Evolutionary conservation across 2,113 vertebrate species (phyloP).

Genomic region (Pipa parva): DNA sequence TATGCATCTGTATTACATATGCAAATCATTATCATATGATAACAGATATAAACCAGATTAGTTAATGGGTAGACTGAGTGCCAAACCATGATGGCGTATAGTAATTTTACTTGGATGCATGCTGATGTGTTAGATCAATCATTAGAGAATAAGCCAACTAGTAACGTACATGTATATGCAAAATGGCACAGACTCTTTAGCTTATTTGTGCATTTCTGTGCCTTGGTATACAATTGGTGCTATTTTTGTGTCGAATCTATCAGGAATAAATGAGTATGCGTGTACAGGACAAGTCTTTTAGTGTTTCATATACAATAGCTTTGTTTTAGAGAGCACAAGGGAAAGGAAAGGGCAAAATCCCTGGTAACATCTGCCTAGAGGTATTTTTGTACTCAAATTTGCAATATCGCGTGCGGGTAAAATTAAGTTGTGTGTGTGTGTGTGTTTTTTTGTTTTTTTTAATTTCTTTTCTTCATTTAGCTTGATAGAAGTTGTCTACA

Average conservation of each 20-base stretch:
- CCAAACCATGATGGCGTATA: neutral
- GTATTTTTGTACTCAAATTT: no score
- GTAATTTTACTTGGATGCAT: neutral
- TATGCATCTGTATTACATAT: neutral
- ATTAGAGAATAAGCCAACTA: neutral
- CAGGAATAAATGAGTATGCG: neutral
- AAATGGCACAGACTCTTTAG: neutral
- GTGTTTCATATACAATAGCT: no score
- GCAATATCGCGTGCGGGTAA: no score
- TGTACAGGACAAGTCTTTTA: no score
- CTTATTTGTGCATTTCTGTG: neutral
- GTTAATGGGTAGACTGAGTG: neutral
- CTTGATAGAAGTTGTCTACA: no score
- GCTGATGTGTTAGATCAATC: neutral
- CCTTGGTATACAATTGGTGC: neutral
- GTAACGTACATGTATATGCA: neutral
- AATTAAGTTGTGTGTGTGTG: no score
- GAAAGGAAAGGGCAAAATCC: no score
- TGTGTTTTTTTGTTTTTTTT: no score
- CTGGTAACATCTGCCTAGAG: no score
- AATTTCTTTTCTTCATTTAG: no score
- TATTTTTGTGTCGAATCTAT: neutral
- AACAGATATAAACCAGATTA: neutral
- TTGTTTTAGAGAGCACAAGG: no score
- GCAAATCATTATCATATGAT: neutral